Conservation (phyloP, 2,113 vertebrate species). For the Alethe castanea region DNA sequence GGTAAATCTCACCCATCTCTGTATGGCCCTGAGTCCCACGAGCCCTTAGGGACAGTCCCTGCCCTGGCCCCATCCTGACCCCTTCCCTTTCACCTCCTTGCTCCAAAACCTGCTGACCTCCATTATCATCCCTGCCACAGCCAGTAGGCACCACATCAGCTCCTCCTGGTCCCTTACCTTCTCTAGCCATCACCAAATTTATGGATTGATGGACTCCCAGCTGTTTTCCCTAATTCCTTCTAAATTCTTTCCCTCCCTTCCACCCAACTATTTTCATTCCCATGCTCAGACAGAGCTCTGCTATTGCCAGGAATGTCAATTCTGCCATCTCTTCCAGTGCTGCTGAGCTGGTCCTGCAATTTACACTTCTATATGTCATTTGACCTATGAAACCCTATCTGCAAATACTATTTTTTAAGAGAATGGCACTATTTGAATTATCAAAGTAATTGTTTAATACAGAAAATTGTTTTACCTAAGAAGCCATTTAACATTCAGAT, state of each 20-base stretch:
- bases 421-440: not conserved
- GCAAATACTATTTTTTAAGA: not conserved
- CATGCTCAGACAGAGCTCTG: not conserved
- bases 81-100: not conserved
- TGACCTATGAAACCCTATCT: not conserved
- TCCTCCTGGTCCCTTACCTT: not conserved
- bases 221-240: not conserved
- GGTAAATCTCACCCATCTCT: not conserved
- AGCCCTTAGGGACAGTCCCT: not conserved
- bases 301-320: not conserved
- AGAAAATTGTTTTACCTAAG: not conserved
- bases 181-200: not conserved
- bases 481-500: not conserved
- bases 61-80: not conserved
- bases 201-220: not conserved
- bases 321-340: not conserved
- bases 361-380: not conserved
- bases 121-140: not conserved
- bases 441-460: not conserved
- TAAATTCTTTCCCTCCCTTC: not conserved
- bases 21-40: fast-evolving
- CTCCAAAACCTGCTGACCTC: not conserved
- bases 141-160: fast-evolving
- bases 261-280: not conserved
- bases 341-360: not conserved